Conservation (phyloP, 2,888 invertebrate genomes). For the Strigamia crassipes region DNA sequence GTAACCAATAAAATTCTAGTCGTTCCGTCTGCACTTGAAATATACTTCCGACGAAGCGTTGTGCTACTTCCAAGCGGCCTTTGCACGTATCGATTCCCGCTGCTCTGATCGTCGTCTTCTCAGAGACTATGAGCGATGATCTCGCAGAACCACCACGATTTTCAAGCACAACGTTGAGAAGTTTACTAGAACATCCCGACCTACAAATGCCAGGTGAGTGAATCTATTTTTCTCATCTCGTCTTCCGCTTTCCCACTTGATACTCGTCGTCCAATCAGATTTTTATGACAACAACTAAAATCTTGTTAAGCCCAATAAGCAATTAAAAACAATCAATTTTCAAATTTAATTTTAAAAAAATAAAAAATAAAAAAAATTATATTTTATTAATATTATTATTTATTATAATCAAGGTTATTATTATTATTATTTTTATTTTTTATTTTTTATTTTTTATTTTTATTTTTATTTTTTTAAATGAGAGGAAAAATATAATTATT, state of each 20-base stretch:
- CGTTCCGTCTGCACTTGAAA: background rate
- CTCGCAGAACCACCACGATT: slow-evolving; percentile 28
- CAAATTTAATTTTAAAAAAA: too few relatives aligned
- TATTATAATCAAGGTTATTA: slow-evolving; percentile 14
- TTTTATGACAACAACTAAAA: background rate
- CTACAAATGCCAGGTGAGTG: slow-evolving; percentile 40
- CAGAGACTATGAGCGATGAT: slow-evolving; percentile 37
- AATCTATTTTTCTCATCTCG: background rate
- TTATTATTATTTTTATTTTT: background rate
- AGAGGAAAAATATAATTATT: background rate
- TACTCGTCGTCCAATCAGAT: background rate
- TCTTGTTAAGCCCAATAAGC: background rate
- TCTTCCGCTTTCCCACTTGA: slow-evolving; percentile 28
- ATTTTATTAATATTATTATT: too few relatives aligned
- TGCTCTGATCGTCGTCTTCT: slow-evolving; percentile 24
- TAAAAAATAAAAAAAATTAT: background rate
- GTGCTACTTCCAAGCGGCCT: background rate
- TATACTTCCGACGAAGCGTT: background rate
- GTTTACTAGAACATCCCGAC: slow-evolving; percentile 23
- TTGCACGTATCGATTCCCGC: slow-evolving; percentile 13
- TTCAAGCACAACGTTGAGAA: slow-evolving; percentile 29
- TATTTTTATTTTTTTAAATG: background rate
- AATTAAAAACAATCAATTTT: background rate
- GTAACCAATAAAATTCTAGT: background rate
- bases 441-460: background rate